Evolutionary conservation across 2,113 vertebrate species (phyloP).

Genomic region (Megaceryle maxima): DNA sequence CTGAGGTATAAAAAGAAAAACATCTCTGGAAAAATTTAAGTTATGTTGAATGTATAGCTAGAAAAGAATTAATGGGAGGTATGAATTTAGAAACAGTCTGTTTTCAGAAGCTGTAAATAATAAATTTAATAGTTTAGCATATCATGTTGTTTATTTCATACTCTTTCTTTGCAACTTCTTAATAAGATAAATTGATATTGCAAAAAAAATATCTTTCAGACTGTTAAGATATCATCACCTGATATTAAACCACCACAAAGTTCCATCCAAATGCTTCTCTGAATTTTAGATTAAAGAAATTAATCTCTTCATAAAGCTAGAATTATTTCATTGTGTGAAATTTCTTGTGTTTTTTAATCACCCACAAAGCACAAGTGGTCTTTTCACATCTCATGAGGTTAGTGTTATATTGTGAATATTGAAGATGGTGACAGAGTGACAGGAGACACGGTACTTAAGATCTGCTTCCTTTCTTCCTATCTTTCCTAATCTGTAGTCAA

Average conservation of each 20-base stretch:
- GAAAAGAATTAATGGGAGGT: background rate
- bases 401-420: background rate
- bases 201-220: background rate
- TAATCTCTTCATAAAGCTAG: background rate
- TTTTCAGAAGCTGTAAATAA: constrained; percentile 18
- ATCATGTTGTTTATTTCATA: background rate
- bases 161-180: background rate
- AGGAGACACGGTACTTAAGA: background rate
- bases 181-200: background rate
- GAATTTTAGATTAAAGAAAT: background rate
- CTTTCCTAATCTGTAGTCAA: background rate
- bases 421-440: background rate
- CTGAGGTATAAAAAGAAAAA: background rate
- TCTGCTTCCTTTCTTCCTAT: background rate
- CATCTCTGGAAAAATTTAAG: background rate
- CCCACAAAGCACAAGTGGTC: background rate
- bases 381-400: background rate
- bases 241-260: background rate
- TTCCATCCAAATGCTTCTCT: background rate
- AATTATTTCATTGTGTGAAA: background rate
- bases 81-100: background rate
- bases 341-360: background rate
- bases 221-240: background rate
- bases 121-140: background rate
- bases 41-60: background rate